Base-by-base conservation (phyloP, 2,888 invertebrate genomes). In the Clivina fossor region DNA sequence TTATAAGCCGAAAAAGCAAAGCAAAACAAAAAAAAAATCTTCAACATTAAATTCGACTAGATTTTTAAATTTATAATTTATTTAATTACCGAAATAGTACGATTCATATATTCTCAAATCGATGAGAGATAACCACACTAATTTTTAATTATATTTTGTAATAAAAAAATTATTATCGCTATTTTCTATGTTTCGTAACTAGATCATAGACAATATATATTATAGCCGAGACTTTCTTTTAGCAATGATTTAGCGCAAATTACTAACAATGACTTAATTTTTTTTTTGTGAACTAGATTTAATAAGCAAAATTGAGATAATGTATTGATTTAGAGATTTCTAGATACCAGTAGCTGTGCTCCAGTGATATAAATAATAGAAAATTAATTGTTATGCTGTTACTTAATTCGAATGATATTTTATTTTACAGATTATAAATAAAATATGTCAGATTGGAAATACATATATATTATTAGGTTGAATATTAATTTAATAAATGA, bases 231-330 rank as follows among this genome's bases (percentile, higher is more conserved):
- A 44, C 44, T 30, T 44, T 30, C 28, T 44, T 44, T 19, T 9
- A 24, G 9, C 43, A 43, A 43, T 43, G 44, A 44, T 44, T 30
- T 11, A 30, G 44, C 44, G 19, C 15, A 44, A 44, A 44, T 44
- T 44, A 44, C 16, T 44, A 44, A 44, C 44, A 44, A 44, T 44
- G 30, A 30, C 28, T 44, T 41, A 15, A 44, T 44, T 44, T 44
- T 44, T 44, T 30, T 30, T 43, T n/a, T n/a, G n/a, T n/a, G n/a
- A n/a, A n/a, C 43, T 43, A 43, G 16, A 13, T 43, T 43, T 43
- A 26, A 26, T 26, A 22, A n/a, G n/a, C n/a, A n/a, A n/a, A n/a
- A n/a, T n/a, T n/a, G n/a, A n/a, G n/a, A n/a, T n/a, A n/a, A n/a
- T n/a, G n/a, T n/a, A n/a, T n/a, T n/a, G n/a, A n/a, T n/a, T n/a